Conservation (phyloP, 2,113 vertebrate genomes). For the Anser cygnoides region DNA sequence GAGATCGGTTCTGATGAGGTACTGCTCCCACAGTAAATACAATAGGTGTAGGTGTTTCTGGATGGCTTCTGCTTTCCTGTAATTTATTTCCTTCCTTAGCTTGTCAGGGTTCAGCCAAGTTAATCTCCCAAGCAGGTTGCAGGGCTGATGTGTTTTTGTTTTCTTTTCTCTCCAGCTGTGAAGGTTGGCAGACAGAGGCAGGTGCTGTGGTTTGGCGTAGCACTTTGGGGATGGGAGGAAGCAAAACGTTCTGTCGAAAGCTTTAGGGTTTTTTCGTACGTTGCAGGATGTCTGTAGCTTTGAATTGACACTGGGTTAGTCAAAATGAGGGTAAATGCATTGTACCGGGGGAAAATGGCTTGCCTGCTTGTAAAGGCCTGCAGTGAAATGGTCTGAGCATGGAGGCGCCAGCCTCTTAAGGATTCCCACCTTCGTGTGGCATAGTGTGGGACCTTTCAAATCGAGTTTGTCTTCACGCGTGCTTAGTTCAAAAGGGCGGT, state of each 20-base stretch:
- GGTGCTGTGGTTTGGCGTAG: neutral
- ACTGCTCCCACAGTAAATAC: neutral
- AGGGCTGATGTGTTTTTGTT: accelerated
- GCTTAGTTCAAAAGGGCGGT: neutral
- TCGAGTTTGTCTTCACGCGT: too few relatives aligned
- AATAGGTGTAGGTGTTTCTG: neutral
- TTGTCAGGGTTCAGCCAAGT: neutral
- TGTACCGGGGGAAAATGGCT: accelerated
- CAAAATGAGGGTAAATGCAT: neutral
- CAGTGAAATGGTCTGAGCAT: neutral
- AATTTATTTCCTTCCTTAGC: neutral
- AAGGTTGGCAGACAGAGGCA: neutral
- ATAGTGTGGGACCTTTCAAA: neutral
- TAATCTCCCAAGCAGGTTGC: neutral
- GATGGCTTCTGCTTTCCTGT: neutral
- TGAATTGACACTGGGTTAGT: neutral
- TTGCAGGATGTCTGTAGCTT: neutral
- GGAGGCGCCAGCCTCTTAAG: neutral
- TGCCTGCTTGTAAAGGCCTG: neutral
- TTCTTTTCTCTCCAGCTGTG: neutral
- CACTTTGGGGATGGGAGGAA: neutral
- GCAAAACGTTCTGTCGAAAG: neutral
- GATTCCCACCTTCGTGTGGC: neutral
- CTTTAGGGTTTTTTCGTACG: neutral
- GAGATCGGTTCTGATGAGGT: neutral